Evolutionary conservation across 2,888 invertebrate genomes (phyloP).

Genomic region (Phasia obesa): DNA sequence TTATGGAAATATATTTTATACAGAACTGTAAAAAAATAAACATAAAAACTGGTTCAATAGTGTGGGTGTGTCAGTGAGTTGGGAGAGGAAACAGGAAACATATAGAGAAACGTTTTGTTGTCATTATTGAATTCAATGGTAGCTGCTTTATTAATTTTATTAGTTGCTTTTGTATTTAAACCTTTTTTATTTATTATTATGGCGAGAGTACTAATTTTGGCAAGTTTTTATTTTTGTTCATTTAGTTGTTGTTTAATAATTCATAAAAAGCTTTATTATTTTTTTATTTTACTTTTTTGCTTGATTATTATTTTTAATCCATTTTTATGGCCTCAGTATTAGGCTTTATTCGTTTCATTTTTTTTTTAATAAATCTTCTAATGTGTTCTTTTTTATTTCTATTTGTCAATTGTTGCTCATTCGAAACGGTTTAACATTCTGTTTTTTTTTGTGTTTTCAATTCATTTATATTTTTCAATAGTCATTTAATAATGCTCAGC

Average conservation of each 20-base stretch:
- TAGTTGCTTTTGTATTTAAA: slow-evolving; percentile 22
- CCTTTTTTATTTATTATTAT: slow-evolving; percentile 53
- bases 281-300: slow-evolving; percentile 14
- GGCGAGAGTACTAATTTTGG: slow-evolving; percentile 8
- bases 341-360: background rate
- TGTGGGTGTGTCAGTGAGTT: background rate
- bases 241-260: slow-evolving; percentile 44
- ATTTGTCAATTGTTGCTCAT: slow-evolving; percentile 48
- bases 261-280: slow-evolving; percentile 45
- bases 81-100: slow-evolving; percentile 32
- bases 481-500: slow-evolving; percentile 27
- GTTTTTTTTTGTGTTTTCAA: background rate
- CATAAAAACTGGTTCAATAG: background rate
- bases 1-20: slow-evolving; percentile 46
- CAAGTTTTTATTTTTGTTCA: slow-evolving; percentile 29
- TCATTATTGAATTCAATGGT: slow-evolving; percentile 16
- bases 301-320: slow-evolving; percentile 49
- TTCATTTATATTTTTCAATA: slow-evolving; percentile 44
- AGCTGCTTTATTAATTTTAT: slow-evolving; percentile 32
- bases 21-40: background rate
- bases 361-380: slow-evolving; percentile 56
- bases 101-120: slow-evolving; percentile 15
- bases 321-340: slow-evolving; percentile 38
- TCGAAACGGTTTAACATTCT: slow-evolving; percentile 50
- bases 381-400: slow-evolving; percentile 45